Base-by-base conservation (phyloP, 2,888 invertebrate species). In the Tryphoninae sp. region DNA sequence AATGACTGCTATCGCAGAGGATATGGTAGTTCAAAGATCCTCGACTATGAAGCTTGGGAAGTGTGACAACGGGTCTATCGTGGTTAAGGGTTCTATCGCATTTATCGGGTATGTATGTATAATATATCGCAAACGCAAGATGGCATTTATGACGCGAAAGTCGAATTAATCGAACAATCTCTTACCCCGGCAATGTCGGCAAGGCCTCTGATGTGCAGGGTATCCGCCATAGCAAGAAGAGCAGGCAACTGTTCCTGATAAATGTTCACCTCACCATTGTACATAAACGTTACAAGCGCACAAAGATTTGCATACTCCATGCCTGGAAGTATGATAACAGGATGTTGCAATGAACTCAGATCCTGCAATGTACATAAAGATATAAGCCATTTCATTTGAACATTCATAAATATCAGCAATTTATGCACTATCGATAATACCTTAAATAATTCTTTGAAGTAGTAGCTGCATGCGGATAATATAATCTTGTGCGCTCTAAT, bases 381-480 rank as follows among this genome's bases (percentile, higher is more conserved):
- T 23, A 64, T 33, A 58, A 13, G 16, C 8, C 2, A 69, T 22
- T 0, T 19, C 26, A 8, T 19, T 62, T 16, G 22, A 7, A 33
- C 0, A 33, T 33, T 33, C 33, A 33, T 33, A 33, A 33, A 33
- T 33, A 33, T 1, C 33, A 33, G 6, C 33, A 6, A 6, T 6
- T 6, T 1, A 33, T 6, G 6, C 33, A 33, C 33, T 33, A 33
- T 33, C 33, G 33, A 33, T 33, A 33, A 6, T 33, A 96, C 96
- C 95, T 96, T 96, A 93, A 97, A 97, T 83, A 97, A 93, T 89
- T 97, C 96, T 87, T 97, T 95, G 92, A 98, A 98, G 93, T 98
- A 98, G 86, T 96, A 95, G 92, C 97, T 97, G 93, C 98, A 97
- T 84, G 97, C 96, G 33, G 97, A 97, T 77, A 98, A 93, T 69